Evolutionary conservation across 1,140 invertebrate species (phyloP).

Genomic region (Frieseomelitta varia): DNA sequence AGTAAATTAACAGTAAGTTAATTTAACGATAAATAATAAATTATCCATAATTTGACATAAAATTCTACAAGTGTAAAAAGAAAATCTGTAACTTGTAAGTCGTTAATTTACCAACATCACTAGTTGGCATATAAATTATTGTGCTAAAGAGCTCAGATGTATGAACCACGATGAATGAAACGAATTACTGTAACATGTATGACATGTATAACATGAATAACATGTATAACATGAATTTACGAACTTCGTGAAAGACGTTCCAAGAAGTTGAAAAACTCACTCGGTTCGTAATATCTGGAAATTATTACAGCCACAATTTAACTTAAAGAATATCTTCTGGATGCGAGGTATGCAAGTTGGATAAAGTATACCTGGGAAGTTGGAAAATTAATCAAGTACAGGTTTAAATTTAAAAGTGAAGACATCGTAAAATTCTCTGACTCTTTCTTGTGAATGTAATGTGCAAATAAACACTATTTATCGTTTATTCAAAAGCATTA

Average conservation of each 20-base stretch:
- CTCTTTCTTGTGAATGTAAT: background rate
- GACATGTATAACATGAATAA: background rate
- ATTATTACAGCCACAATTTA: conserved; percentile 27
- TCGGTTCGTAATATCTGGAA: conserved; percentile 16
- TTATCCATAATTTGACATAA: background rate
- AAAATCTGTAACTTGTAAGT: too few species aligned
- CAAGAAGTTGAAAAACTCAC: conserved; percentile 3
- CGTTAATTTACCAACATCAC: background rate
- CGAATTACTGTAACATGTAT: background rate
- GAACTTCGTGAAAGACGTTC: background rate
- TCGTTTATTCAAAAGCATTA: background rate
- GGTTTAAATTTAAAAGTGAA: background rate
- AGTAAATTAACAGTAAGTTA: too few species aligned
- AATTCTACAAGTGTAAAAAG: background rate
- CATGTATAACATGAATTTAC: background rate
- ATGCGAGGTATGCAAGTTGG: background rate
- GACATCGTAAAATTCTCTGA: background rate
- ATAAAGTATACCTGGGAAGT: background rate
- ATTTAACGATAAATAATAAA: too few species aligned
- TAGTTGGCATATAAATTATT: background rate
- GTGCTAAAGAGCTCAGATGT: background rate
- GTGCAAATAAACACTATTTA: background rate
- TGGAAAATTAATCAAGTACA: conserved; percentile 5
- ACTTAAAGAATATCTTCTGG: conserved; percentile 25
- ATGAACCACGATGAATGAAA: background rate